These are phyloP conservation scores for Thelaira solivaga DNA, from an alignment of 2,888 invertebrate genomes.

Conservation along the genomic window DNA sequence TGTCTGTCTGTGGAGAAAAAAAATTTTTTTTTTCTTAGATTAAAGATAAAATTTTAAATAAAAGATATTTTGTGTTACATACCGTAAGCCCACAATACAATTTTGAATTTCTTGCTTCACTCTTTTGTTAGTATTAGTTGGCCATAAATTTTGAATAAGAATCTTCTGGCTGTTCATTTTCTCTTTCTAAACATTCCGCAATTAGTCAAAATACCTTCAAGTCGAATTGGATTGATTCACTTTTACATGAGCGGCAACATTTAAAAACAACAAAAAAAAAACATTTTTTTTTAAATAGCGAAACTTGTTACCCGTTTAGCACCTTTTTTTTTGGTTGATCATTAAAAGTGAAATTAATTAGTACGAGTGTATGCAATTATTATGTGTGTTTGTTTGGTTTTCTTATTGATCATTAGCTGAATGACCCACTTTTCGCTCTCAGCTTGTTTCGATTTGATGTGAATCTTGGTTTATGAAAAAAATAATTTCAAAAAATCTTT, in stretches of 20 bases:
- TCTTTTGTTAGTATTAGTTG: too few relatives aligned
- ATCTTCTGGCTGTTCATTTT: conserved; percentile 33
- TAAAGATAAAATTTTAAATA: conserved; percentile 37
- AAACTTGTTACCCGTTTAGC: conserved; percentile 2
- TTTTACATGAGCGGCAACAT: not conserved
- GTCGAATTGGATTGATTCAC: not conserved
- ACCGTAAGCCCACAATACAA: conserved; percentile 35
- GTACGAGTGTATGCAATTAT: conserved; percentile 22
- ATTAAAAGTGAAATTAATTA: conserved; percentile 60
- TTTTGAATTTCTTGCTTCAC: too few relatives aligned
- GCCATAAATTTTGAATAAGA: conserved; percentile 46
- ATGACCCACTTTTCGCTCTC: conserved; percentile 37
- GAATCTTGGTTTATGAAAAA: conserved; percentile 27
- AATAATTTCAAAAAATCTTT: conserved; percentile 53
- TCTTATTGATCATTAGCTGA: conserved; percentile 18
- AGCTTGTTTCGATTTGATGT: not conserved
- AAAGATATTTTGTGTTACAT: conserved; percentile 32
- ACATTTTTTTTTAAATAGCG: not conserved
- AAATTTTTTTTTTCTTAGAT: too few relatives aligned
- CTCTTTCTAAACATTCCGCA: conserved; percentile 44
- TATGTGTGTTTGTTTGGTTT: too few relatives aligned
- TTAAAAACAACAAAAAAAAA: not conserved
- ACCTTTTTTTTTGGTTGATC: not conserved
- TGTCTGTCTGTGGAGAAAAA: too few relatives aligned
- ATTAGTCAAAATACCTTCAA: conserved; percentile 58